These are phyloP conservation scores for Scaptomyza hsui DNA, from an alignment of 1,140 invertebrate genomes.

Conservation along the genomic window DNA sequence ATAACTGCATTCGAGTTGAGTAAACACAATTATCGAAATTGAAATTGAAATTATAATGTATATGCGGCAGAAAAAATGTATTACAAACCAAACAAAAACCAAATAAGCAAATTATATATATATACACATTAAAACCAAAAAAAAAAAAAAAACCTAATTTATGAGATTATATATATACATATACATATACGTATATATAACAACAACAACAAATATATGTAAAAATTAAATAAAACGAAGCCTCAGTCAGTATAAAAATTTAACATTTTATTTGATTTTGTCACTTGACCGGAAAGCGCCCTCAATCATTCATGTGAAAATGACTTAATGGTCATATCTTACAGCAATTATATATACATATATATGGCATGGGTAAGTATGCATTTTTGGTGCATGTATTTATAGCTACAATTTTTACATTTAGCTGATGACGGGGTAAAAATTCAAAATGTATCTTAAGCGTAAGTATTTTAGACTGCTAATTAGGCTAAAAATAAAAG, in stretches of 20 bases:
- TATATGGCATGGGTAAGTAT: conserved; percentile 14
- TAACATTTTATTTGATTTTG: conserved; percentile 50
- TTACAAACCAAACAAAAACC: conserved; percentile 52
- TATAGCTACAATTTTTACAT: conserved; percentile 36
- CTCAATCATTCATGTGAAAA: conserved; percentile 24
- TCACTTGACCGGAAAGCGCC: conserved; percentile 29
- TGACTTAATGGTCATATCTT: conserved; percentile 28
- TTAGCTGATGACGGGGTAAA: conserved; percentile 16
- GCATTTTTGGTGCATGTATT: conserved; percentile 10
- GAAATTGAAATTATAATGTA: conserved; percentile 53
- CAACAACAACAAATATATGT: conserved; percentile 72
- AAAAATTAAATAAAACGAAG: conserved; percentile 83
- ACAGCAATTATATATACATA: conserved; percentile 15
- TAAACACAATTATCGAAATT: conserved; percentile 56
- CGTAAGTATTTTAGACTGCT: conserved; percentile 19
- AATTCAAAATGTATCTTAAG: conserved; percentile 6
- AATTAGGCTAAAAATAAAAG: conserved; percentile 2
- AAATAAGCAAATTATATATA: conserved; percentile 36
- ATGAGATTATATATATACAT: conserved; percentile 78
- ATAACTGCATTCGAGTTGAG: conserved; percentile 60
- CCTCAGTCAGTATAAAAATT: conserved; percentile 83
- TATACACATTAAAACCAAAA: conserved; percentile 55
- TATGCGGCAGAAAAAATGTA: conserved; percentile 61
- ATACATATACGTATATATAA: conserved; percentile 44
- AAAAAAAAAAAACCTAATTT: conserved; percentile 72